Base-by-base conservation (phyloP, 2,888 invertebrate species). In the Aphidoletes aphidimyza region DNA sequence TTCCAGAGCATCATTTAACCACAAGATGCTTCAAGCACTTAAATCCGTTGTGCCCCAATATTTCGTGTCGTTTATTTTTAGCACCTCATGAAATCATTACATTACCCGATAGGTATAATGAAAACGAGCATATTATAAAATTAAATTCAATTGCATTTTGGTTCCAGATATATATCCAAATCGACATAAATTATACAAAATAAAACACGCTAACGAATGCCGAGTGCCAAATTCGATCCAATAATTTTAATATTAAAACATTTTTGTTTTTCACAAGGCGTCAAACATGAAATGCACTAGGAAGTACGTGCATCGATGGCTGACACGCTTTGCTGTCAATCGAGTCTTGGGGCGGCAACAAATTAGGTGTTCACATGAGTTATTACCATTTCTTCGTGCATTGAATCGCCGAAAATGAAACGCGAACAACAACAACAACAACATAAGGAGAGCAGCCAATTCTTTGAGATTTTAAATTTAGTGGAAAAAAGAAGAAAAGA, bases 371-470 rank as follows among this genome's bases (percentile, higher is more conserved):
- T 69, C 30, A 30, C 34, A 69, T 69, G 34, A 69, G 30, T 11
- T 69, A 69, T 69, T 69, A n/a, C 34, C 14, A 69, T 69, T 69
- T 69, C 69, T 69, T 30, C 69, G 69, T 69, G n/a, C 69, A 69
- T 34, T 54, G 9, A 30, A 69, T 34, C 26, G 26, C 0, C 14
- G 30, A 69, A 69, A 69, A 30, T n/a, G n/a, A n/a, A n/a, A n/a
- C n/a, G n/a, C n/a, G n/a, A n/a, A n/a, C n/a, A n/a, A n/a, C n/a
- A n/a, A n/a, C n/a, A n/a, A n/a, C n/a, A n/a, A n/a, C n/a, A n/a
- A n/a, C n/a, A n/a, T n/a, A n/a, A n/a, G n/a, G n/a, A n/a, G n/a
- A n/a, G n/a, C n/a, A n/a, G n/a, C n/a, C n/a, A n/a, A n/a, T n/a
- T n/a, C n/a, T 42, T 42, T 14, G 42, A 14, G 14, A 9, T 42